These are phyloP conservation scores for Leptura quadrifasciata DNA, from an alignment of 2,888 invertebrate species.

Conservation along the genomic window DNA sequence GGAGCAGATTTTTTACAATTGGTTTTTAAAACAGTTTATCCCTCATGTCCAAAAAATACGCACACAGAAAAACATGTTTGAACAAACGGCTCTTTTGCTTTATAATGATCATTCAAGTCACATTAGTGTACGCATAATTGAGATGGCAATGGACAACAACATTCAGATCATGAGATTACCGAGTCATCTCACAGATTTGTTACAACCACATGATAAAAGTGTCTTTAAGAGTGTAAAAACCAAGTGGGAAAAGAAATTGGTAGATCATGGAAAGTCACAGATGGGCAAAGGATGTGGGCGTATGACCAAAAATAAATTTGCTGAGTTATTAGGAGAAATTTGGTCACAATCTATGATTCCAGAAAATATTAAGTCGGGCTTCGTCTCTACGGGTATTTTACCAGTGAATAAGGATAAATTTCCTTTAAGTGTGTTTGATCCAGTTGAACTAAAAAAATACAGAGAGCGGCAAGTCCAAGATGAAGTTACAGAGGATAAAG, in stretches of 20 bases:
- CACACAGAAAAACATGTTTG: slow-evolving; percentile 16
- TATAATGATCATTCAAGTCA: slow-evolving; percentile 51
- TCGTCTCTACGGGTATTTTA: too few relatives aligned
- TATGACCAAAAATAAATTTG: too few relatives aligned
- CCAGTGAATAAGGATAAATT: too few relatives aligned
- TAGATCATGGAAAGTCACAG: slow-evolving; percentile 44
- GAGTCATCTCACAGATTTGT: slow-evolving; percentile 53
- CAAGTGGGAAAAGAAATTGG: slow-evolving; percentile 50
- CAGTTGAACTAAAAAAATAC: too few relatives aligned
- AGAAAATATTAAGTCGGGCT: too few relatives aligned
- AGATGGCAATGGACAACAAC: slow-evolving; percentile 45
- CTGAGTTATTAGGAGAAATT: too few relatives aligned
- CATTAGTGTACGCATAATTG: slow-evolving; percentile 49
- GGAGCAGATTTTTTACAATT: slow-evolving; percentile 52
- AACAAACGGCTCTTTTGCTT: slow-evolving; percentile 42
- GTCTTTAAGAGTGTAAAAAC: slow-evolving; percentile 45
- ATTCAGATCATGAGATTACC: slow-evolving; percentile 49
- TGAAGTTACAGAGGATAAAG: too few relatives aligned
- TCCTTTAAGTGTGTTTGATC: too few relatives aligned
- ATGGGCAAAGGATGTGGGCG: too few relatives aligned
- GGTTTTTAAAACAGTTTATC: slow-evolving; percentile 49
- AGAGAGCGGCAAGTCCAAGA: too few relatives aligned
- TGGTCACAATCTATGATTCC: too few relatives aligned
- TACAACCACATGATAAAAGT: slow-evolving; percentile 51
- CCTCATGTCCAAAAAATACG: slow-evolving; percentile 40